Base-by-base conservation (phyloP, 2,888 invertebrate species). In the Coremacera marginata region DNA sequence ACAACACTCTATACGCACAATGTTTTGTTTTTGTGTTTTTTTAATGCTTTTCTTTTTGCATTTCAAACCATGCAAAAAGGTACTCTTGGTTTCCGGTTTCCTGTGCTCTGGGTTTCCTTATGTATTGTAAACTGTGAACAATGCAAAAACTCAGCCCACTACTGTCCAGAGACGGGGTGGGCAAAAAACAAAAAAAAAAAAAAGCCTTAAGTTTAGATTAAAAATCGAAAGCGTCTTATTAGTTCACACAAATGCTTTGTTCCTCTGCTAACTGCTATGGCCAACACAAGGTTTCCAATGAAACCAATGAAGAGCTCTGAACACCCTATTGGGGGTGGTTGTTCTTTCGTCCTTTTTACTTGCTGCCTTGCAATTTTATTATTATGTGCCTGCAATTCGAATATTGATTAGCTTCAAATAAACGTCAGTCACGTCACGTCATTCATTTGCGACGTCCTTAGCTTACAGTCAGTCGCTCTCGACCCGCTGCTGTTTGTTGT, bases 341-440 rank as follows among this genome's bases (percentile, higher is more conserved):
- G n/a, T 31, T 63, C 7, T 8, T 63, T 25, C 31, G 3, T 16
- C 63, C 9, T 31, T 63, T 16, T 27, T 14, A n/a, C 63, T 7
- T 63, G 1, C 1, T 14, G 68, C 60, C 70, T 70, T 74, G 72
- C 52, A 57, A 72, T 76, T 65, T 75, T 77, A 63, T 62, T 71
- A 75, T 78, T 77, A 72, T 77, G 70, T 71, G 71, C 74, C 76
- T 70, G 81, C 79, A 80, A 80, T 79, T 82, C 81, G 78, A 75
- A 78, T 80, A 82, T 82, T 82, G 82, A 82, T 82, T 82, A 82
- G 82, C 82, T 81, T 80, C 77, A 80, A 82, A 81, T 81, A 79
- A 80, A 79, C 77, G 76, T 73, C 72, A 70, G 78, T 78, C 78
- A 78, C 77, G 78, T 80, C 78, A 77, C 79, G 80, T 49, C 52